Evolutionary conservation across 2,888 invertebrate species (phyloP).

Genomic region (Troglohyphantes excavatus): DNA sequence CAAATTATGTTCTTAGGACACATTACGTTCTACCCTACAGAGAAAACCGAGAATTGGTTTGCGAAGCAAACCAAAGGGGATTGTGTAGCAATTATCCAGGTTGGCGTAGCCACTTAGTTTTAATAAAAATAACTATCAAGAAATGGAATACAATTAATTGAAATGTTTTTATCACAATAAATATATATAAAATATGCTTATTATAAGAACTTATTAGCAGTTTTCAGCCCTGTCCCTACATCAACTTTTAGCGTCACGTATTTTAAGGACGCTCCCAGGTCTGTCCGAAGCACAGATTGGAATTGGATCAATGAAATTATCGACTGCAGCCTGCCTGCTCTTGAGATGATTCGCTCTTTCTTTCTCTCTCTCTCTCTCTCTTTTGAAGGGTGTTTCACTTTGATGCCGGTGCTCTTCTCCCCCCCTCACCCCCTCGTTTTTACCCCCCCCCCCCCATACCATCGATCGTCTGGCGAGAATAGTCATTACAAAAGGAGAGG

Average conservation of each 20-base stretch:
- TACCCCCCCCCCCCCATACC: constrained; percentile 9
- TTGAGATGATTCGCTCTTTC: constrained; percentile 60
- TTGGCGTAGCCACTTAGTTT: no score
- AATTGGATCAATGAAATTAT: constrained; percentile 78
- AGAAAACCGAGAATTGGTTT: no score
- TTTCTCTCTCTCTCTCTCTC: constrained; percentile 21
- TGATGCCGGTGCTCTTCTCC: constrained; percentile 48
- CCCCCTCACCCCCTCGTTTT: constrained; percentile 19
- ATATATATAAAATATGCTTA: no score
- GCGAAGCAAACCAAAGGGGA: no score
- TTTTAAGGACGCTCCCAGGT: constrained; percentile 64
- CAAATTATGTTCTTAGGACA: no score
- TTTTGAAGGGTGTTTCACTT: constrained; percentile 46
- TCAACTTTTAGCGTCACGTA: neutral
- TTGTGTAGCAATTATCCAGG: no score
- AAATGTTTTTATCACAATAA: no score
- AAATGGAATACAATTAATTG: no score
- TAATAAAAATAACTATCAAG: no score
- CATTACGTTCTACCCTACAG: no score
- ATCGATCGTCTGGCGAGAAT: constrained; percentile 59
- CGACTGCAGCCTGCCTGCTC: constrained; percentile 65
- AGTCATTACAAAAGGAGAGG: constrained; percentile 54
- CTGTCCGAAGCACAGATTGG: constrained; percentile 69
- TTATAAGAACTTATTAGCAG: no score
- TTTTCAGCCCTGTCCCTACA: no score